A percentile compares a stretch with the other conserved stretches of the same genome.
These are phyloP conservation scores for Oscheius sp. DNA, from an alignment of 2,888 invertebrate species.

Conservation along the genomic window DNA sequence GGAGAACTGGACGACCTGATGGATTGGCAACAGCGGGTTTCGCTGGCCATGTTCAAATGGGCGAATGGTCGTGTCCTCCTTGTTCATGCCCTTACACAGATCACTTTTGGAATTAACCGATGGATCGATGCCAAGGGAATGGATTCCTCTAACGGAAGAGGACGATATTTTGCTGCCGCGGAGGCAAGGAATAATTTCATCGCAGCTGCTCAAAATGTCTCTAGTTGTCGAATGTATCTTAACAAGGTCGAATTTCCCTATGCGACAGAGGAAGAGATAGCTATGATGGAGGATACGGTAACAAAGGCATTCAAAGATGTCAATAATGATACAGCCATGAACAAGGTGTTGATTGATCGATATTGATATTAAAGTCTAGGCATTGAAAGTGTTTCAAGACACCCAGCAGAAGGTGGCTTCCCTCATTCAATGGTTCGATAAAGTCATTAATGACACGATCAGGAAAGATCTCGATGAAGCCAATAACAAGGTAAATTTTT, in stretches of 20 bases:
- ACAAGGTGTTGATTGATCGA: conserved; percentile 40
- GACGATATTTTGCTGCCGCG: conserved; percentile 73
- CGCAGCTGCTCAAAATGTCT: conserved; percentile 75
- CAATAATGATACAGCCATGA: conserved; percentile 71
- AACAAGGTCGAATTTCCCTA: conserved; percentile 74
- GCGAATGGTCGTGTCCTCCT: conserved; percentile 71
- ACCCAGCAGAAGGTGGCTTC: conserved; percentile 73
- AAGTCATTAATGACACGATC: conserved; percentile 74
- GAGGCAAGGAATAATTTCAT: conserved; percentile 75
- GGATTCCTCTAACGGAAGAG: too few relatives aligned
- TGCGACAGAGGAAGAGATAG: conserved; percentile 73
- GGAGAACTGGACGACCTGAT: conserved; percentile 72
- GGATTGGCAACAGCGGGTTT: conserved; percentile 73
- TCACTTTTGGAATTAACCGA: conserved; percentile 72
- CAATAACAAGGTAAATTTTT: conserved; percentile 12
- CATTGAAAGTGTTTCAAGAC: conserved; percentile 72
- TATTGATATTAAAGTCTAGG: conserved; percentile 49
- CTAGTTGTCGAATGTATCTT: conserved; percentile 73
- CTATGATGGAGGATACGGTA: conserved; percentile 72
- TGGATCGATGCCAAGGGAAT: conserved; percentile 73
- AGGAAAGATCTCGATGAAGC: conserved; percentile 70
- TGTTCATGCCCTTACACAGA: conserved; percentile 74
- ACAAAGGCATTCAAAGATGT: conserved; percentile 74
- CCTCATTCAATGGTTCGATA: conserved; percentile 74
- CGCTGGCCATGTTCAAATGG: conserved; percentile 74